These are phyloP conservation scores for Drosophila yakuba DNA, from an alignment of 1,140 invertebrate species.

Conservation along the genomic window DNA sequence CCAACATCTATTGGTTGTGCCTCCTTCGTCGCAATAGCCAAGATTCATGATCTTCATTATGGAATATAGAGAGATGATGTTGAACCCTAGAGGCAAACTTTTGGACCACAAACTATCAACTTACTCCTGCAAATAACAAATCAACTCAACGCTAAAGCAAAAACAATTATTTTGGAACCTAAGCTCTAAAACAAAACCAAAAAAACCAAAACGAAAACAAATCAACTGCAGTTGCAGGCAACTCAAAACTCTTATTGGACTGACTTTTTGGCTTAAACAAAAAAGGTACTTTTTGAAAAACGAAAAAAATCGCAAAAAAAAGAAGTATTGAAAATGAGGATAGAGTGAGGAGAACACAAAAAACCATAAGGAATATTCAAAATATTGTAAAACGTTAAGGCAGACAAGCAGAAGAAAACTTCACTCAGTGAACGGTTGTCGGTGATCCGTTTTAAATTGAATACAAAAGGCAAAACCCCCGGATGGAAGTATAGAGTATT, in stretches of 20 bases:
- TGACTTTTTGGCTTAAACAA: conserved; percentile 81
- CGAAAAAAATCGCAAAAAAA: conserved; percentile 52
- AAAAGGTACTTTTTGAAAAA: conserved; percentile 78
- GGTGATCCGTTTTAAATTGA: conserved; percentile 64
- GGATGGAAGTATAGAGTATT: conserved; percentile 55
- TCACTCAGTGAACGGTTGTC: conserved; percentile 73
- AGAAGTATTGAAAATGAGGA: conserved; percentile 40
- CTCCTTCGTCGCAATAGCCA: conserved; percentile 21
- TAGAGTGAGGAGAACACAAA: conserved; percentile 21
- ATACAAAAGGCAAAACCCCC: conserved; percentile 29
- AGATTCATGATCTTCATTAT: conserved; percentile 25
- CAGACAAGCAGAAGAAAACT: conserved; percentile 39
- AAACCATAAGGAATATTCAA: conserved; percentile 65
- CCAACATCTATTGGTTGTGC: conserved; percentile 23
- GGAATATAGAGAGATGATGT: conserved; percentile 41
- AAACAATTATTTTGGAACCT: conserved; percentile 77
- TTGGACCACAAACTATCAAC: conserved; percentile 74
- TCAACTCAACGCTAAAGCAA: conserved; percentile 59
- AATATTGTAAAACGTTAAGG: conserved; percentile 70
- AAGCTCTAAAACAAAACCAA: conserved; percentile 43
- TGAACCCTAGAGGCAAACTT: conserved; percentile 74
- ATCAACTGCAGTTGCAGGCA: conserved; percentile 84
- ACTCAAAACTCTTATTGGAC: conserved; percentile 83
- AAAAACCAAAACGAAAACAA: conserved; percentile 62
- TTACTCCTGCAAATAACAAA: conserved; percentile 63